These are phyloP conservation scores for Vespertilio murinus DNA, from an alignment of 2,797 vertebrate genomes.

Conservation along the genomic window DNA sequence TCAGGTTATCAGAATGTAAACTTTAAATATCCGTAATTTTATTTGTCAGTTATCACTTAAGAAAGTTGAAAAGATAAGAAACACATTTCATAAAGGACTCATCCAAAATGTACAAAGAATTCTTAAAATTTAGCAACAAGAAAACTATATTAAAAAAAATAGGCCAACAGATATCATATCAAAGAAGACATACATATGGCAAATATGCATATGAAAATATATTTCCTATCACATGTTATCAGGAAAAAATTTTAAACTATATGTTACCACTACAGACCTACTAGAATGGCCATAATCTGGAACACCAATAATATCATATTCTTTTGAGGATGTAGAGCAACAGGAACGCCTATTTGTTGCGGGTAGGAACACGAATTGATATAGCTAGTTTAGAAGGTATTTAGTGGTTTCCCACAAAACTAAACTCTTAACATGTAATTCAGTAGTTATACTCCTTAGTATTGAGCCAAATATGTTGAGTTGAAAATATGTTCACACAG, in stretches of 20 bases:
- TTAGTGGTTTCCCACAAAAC: background rate
- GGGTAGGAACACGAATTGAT: background rate
- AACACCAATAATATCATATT: background rate
- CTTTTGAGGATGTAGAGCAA: background rate
- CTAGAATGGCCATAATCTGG: background rate
- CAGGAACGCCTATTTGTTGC: background rate
- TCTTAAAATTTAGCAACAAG: too few species aligned
- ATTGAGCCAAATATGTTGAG: background rate
- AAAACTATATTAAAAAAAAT: too few species aligned
- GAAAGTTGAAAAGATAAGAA: background rate
- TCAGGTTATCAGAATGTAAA: background rate
- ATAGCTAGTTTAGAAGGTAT: too few species aligned
- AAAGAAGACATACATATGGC: too few species aligned
- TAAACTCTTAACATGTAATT: background rate
- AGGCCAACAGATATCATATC: too few species aligned
- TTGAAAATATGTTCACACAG: background rate
- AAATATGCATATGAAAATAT: background rate
- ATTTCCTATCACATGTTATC: background rate
- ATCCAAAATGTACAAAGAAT: background rate
- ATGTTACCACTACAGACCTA: background rate
- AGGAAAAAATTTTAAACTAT: background rate
- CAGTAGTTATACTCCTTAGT: background rate
- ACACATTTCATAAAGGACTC: background rate
- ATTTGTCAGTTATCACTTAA: background rate
- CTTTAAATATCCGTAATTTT: background rate